These are phyloP conservation scores for Platalea minor DNA, from an alignment of 2,797 vertebrate genomes.

Conservation along the genomic window DNA sequence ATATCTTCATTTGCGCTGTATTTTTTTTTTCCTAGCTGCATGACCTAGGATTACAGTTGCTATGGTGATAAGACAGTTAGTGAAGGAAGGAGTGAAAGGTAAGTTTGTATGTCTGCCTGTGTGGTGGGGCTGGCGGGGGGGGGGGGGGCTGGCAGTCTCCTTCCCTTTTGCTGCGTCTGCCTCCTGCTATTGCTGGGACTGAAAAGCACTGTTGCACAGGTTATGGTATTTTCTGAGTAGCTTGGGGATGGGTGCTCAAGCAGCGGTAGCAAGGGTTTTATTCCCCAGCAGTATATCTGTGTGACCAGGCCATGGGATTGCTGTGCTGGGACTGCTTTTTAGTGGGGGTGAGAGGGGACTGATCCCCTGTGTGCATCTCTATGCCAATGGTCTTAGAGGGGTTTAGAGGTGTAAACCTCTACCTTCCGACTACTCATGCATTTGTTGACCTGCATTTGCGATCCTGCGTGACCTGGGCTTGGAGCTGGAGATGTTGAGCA, in stretches of 20 bases:
- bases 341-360: fast-evolving
- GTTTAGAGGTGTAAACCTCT: neutral
- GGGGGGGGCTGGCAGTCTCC: neutral
- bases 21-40: slow-evolving; percentile 30
- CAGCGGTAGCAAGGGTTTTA: neutral
- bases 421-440: neutral
- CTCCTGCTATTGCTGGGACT: neutral
- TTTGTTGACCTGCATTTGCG: neutral
- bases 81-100: slow-evolving; percentile 49
- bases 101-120: neutral
- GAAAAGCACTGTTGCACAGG: neutral
- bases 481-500: neutral
- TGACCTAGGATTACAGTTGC: slow-evolving; percentile 73
- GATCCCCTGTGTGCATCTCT: fast-evolving
- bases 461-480: neutral
- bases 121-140: too few relatives aligned
- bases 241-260: neutral
- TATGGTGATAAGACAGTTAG: slow-evolving; percentile 68
- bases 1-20: slow-evolving; percentile 31
- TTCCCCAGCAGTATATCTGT: neutral
- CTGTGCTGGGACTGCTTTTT: neutral
- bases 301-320: neutral
- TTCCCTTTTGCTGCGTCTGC: neutral
- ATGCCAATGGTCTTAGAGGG: neutral
- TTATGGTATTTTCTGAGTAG: neutral